These are phyloP conservation scores for Zenarchopterus dispar DNA, from an alignment of 2,797 vertebrate genomes.

Conservation along the genomic window DNA sequence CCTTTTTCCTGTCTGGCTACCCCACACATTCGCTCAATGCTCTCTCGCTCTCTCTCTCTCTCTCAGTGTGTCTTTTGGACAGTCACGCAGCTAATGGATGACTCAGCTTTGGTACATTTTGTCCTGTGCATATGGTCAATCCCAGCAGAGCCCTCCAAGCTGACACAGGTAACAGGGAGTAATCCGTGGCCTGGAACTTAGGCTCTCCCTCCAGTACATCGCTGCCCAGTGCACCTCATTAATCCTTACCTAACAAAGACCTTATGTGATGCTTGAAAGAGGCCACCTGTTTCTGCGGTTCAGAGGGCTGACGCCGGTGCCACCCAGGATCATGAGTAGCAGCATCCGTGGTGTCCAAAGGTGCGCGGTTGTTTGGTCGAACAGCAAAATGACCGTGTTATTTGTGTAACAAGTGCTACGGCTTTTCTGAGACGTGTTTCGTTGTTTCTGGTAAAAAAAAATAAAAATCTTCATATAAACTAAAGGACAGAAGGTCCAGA, in stretches of 20 bases:
- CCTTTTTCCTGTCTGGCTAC: constrained; percentile 23
- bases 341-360: neutral
- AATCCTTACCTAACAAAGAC: constrained; percentile 72
- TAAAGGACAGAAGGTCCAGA: too few species aligned
- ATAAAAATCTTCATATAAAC: too few species aligned
- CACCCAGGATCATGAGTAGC: constrained; percentile 24
- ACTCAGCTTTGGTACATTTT: constrained; percentile 71
- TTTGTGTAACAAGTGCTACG: too few species aligned
- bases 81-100: constrained; percentile 52
- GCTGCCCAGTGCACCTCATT: constrained; percentile 67
- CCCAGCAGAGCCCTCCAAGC: constrained; percentile 53
- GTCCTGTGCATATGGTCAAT: constrained; percentile 61
- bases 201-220: constrained; percentile 58
- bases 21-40: constrained; percentile 35
- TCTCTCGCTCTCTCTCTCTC: constrained; percentile 44
- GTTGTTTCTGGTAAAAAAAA: too few species aligned
- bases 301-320: constrained; percentile 17
- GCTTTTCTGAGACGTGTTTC: too few species aligned
- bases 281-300: constrained; percentile 70
- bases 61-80: constrained; percentile 37
- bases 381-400: too few species aligned
- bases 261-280: constrained; percentile 63
- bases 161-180: constrained; percentile 76
- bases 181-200: constrained; percentile 75
- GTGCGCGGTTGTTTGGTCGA: too few species aligned